Evolutionary conservation across 2,113 vertebrate genomes (phyloP), one percentile per base, ranked within the genome.

Genomic region (Melanostigma gelatinosum): DNA sequence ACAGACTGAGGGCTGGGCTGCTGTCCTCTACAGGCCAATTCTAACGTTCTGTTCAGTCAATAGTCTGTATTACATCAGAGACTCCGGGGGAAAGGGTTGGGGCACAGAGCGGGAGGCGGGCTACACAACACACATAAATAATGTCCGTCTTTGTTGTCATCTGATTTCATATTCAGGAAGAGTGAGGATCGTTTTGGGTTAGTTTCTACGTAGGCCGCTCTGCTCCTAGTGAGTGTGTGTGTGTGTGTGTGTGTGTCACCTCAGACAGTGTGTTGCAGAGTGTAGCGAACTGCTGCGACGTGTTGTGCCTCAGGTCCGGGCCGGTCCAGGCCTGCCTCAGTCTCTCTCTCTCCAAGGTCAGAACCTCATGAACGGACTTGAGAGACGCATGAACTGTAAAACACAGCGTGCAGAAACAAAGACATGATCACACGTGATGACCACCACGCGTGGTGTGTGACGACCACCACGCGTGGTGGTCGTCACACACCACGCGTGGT

Each of bases 231-330:
- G n/a, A 29, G 46, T 24, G 24, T 27, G n/a, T 13, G 20, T 29
- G 27, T 46, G 24, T 40, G 32, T 48, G 64, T 58, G 24, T 38
- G 58, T 13, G 22, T 3, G 52, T 83, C 92, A 95, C 95, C 94
- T 95, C 94, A 9, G 95, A 92, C 60, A 94, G 50, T 0, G 94
- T 94, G 74, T 86, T 93, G 87, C 94, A 95, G 8, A 96, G 89
- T 0, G 93, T 92, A 20, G 95, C 92, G 0, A 95, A 88, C 76
- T 95, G 95, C 11, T 93, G 83, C 0, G 94, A 91, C 8, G 95
- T 93, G 85, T 90, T 89, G 68, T 93, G 87, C 1, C 89, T 80
- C 55, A 95, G 82, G 36, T 95, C 94, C 0, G 93, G 94, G 8
- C 88, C 80, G 1, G 90, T 90, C 95, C 95, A 95, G 15, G 92